A percentile compares a stretch with the other conserved stretches of the same genome.
phyloP scores from a whole-genome alignment of 1,140 invertebrate genomes.

The Phenacoccus solenopsis region DNA sequence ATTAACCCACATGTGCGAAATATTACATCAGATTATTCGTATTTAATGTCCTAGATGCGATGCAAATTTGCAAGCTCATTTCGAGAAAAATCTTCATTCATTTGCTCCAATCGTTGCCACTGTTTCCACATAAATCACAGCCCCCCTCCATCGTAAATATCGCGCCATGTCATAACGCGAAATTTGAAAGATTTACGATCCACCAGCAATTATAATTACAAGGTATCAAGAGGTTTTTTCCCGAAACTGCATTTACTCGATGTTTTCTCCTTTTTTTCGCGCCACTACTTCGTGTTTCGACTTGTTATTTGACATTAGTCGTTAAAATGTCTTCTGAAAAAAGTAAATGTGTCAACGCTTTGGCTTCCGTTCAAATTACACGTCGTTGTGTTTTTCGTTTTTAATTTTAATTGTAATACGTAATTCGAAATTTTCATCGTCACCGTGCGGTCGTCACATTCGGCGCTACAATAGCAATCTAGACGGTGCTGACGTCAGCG shows the following conservation, averaged over 20 bases:
- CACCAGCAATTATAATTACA: not conserved
- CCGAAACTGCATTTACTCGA: not conserved
- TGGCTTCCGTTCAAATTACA: not conserved
- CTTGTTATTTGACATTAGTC: not conserved
- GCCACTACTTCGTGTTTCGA: not conserved
- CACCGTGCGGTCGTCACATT: not conserved
- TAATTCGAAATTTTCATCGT: not conserved
- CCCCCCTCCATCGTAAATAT: no score
- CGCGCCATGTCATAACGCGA: no score
- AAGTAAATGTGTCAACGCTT: not conserved
- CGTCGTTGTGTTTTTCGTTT: not conserved
- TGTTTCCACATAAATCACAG: no score
- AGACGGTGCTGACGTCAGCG: not conserved
- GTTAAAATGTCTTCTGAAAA: not conserved
- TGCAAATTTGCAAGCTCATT: no score
- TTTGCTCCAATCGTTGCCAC: no score
- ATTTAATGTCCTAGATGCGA: no score
- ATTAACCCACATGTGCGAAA: no score
- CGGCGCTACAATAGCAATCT: no score
- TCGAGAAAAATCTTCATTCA: no score
- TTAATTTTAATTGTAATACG: not conserved
- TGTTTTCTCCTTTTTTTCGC: not conserved
- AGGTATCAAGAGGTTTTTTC: not conserved
- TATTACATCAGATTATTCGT: no score
- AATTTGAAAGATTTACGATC: not conserved